Evolutionary conservation across 2,113 vertebrate genomes (phyloP).

Genomic region (Hippocampus barbouri): DNA sequence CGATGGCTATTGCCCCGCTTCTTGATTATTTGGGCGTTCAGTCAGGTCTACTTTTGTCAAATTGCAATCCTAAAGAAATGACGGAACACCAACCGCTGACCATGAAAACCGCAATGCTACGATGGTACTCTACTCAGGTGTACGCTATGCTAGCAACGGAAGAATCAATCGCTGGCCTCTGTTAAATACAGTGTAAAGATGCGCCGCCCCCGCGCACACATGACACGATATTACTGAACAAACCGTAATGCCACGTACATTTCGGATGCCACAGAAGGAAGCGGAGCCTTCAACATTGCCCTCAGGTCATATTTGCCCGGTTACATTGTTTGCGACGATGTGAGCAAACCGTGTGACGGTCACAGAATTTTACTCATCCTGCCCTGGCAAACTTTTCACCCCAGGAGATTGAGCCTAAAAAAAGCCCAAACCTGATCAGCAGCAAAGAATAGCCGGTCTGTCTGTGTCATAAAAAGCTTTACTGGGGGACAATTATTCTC

Average conservation of each 20-base stretch:
- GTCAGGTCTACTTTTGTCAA: background rate
- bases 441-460: constrained; percentile 54
- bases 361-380: constrained; percentile 39
- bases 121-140: too few species aligned
- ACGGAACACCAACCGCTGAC: background rate
- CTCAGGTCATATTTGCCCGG: constrained; percentile 13
- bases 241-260: constrained; percentile 46
- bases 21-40: constrained; percentile 35
- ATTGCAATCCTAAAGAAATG: background rate
- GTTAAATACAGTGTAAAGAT: too few species aligned
- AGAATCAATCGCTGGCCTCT: too few species aligned
- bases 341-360: constrained; percentile 27
- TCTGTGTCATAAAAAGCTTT: constrained; percentile 54
- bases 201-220: background rate
- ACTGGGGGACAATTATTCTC: constrained; percentile 44
- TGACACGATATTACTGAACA: constrained; percentile 31
- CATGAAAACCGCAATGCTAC: too few species aligned
- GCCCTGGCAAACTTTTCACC: constrained; percentile 24
- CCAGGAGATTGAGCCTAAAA: constrained; percentile 39
- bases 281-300: constrained; percentile 19
- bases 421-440: constrained; percentile 52
- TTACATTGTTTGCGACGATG: background rate
- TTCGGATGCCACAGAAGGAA: constrained; percentile 2
- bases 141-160: too few species aligned
- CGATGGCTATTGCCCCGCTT: constrained; percentile 59